Conservation (phyloP, 2,888 invertebrate genomes). For the Amblyjoppa fuscipennis region DNA sequence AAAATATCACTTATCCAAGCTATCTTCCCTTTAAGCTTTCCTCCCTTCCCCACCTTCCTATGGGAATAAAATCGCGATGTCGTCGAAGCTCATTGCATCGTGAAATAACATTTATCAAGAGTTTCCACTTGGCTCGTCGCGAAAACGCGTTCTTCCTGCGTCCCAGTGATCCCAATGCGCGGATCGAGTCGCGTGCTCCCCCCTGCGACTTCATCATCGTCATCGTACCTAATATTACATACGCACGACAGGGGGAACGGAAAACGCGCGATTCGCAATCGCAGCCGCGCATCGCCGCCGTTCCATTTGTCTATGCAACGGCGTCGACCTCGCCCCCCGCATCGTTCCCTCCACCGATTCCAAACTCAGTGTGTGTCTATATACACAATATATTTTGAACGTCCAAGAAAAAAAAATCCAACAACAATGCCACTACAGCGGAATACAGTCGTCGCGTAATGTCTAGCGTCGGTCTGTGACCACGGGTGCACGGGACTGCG, state of each 20-base stretch:
- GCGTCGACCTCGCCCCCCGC: constrained; percentile 44
- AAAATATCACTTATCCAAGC: no score
- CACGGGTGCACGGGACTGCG: constrained; percentile 62
- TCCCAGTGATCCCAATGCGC: constrained; percentile 80
- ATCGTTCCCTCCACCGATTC: background rate
- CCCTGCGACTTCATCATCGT: constrained; percentile 16
- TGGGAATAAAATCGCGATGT: background rate
- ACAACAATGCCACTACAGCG: background rate
- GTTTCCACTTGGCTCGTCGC: constrained; percentile 82
- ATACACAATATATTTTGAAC: background rate
- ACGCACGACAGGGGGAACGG: constrained; percentile 20
- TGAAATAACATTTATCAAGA: constrained; percentile 76
- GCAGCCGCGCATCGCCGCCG: constrained; percentile 57
- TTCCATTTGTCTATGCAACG: constrained; percentile 63
- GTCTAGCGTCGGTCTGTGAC: constrained; percentile 73
- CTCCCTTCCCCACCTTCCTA: no score
- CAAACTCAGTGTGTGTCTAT: background rate
- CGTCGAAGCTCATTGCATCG: background rate
- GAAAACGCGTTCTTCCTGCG: constrained; percentile 82
- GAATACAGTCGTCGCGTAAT: constrained; percentile 59
- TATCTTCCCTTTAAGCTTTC: no score
- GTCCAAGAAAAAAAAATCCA: background rate
- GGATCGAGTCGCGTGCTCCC: constrained; percentile 55
- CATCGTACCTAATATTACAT: constrained; percentile 11
- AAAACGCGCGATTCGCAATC: constrained; percentile 61